Evolutionary conservation across 1,140 invertebrate species (phyloP).

Genomic region (Hycleus phaleratus): DNA sequence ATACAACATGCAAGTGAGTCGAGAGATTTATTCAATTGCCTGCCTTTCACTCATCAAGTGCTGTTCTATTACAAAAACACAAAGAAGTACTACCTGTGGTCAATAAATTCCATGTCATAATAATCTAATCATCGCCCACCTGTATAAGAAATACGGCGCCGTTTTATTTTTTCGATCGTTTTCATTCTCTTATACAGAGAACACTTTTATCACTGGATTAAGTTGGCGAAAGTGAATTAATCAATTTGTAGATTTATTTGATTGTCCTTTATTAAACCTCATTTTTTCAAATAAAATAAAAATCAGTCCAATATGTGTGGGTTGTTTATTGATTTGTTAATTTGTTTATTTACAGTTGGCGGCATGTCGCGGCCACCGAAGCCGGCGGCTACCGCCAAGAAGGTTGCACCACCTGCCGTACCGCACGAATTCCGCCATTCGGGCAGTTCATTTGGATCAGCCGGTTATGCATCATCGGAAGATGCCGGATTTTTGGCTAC

Average conservation of each 20-base stretch:
- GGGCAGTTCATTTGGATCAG: slow-evolving; percentile 63
- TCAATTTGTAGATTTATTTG: not conserved
- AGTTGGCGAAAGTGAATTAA: slow-evolving; percentile 9
- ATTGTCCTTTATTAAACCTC: too few relatives aligned
- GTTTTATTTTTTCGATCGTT: slow-evolving; percentile 4
- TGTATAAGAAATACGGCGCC: slow-evolving; percentile 20
- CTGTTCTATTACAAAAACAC: slow-evolving; percentile 7
- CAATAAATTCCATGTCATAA: slow-evolving; percentile 14
- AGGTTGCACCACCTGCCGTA: slow-evolving; percentile 73
- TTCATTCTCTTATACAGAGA: not conserved
- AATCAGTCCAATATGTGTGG: too few relatives aligned
- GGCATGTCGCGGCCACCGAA: slow-evolving; percentile 72
- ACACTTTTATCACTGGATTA: too few relatives aligned
- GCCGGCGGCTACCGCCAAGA: slow-evolving; percentile 67
- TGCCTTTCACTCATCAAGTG: slow-evolving; percentile 17
- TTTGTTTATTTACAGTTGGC: slow-evolving; percentile 38
- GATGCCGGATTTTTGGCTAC: slow-evolving; percentile 37
- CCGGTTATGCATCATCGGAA: slow-evolving; percentile 63
- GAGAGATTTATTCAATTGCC: slow-evolving; percentile 4
- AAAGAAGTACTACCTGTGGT: slow-evolving; percentile 9
- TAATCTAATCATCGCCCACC: slow-evolving; percentile 19
- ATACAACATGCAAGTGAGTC: not conserved
- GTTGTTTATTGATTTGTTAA: slow-evolving; percentile 4
- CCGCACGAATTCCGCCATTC: slow-evolving; percentile 70
- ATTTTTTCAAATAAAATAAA: too few relatives aligned